These are phyloP conservation scores for Drosophila rufa DNA, from an alignment of 1,140 invertebrate genomes.

Conservation along the genomic window DNA sequence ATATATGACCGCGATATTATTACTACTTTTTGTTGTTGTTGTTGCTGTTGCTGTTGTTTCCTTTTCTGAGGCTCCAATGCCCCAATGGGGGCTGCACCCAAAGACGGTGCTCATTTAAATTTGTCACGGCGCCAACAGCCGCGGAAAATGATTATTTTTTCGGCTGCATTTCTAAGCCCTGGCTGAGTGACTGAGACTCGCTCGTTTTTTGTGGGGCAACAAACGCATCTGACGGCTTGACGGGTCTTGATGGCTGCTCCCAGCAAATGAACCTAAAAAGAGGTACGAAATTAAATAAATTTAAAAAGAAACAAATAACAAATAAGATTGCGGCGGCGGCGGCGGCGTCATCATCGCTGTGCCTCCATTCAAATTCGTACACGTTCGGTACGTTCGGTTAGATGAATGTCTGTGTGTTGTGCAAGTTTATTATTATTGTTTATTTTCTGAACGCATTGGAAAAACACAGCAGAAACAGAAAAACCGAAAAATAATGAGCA, in stretches of 20 bases:
- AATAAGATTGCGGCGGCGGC: constrained; percentile 28
- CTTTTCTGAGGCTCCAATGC: constrained; percentile 1
- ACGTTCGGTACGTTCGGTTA: constrained; percentile 32
- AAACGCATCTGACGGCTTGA: constrained; percentile 48
- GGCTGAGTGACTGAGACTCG: neutral
- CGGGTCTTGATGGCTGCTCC: constrained; percentile 36
- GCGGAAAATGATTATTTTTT: constrained; percentile 49
- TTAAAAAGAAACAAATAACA: constrained; percentile 25
- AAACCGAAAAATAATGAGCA: constrained; percentile 48
- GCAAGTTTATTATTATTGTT: constrained; percentile 53
- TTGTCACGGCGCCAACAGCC: constrained; percentile 54
- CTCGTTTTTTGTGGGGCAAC: constrained; percentile 32
- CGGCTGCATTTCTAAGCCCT: constrained; percentile 54
- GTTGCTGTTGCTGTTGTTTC: constrained; percentile 14
- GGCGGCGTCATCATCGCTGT: constrained; percentile 10
- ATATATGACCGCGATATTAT: constrained; percentile 37
- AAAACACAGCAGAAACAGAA: constrained; percentile 45
- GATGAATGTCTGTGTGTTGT: constrained; percentile 23
- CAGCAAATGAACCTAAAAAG: constrained; percentile 49
- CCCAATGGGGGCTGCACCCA: constrained; percentile 43
- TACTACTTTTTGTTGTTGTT: constrained; percentile 14
- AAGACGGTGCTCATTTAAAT: constrained; percentile 55
- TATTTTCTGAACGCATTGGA: constrained; percentile 44
- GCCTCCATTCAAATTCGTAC: constrained; percentile 46
- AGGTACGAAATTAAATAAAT: constrained; percentile 48